These are phyloP conservation scores for Ectemnius cavifrons DNA, from an alignment of 2,888 invertebrate genomes.

Conservation along the genomic window DNA sequence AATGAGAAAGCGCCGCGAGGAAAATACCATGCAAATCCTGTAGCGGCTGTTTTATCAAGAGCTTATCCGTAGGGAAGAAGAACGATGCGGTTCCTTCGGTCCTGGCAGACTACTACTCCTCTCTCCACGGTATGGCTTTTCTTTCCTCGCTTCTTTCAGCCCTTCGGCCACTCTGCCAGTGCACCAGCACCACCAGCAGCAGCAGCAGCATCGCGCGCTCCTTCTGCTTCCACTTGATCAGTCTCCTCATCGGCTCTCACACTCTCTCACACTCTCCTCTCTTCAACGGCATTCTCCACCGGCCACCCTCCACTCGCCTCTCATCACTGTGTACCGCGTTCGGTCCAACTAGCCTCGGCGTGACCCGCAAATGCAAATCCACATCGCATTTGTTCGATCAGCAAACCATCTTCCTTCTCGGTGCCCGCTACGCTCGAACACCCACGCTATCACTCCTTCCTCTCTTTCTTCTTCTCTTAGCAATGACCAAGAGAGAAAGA, in stretches of 20 bases:
- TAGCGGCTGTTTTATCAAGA: constrained; percentile 36
- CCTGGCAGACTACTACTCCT: neutral
- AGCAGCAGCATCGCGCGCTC: neutral
- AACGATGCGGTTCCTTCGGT: constrained; percentile 22
- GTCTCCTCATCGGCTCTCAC: neutral
- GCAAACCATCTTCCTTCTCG: constrained; percentile 26
- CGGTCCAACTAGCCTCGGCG: constrained; percentile 12
- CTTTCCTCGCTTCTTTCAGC: neutral
- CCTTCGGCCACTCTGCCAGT: neutral
- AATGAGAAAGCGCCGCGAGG: constrained; percentile 34
- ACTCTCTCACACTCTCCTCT: neutral
- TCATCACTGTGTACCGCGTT: neutral
- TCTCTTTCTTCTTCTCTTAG: neutral
- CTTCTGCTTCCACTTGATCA: neutral
- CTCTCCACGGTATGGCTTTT: neutral
- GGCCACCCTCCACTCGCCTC: constrained; percentile 25
- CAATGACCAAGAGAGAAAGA: neutral
- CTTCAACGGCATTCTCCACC: constrained; percentile 21
- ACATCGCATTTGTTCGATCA: constrained; percentile 40
- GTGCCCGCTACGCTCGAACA: neutral
- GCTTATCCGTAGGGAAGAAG: constrained; percentile 33
- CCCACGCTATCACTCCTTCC: neutral
- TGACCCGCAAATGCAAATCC: constrained; percentile 47
- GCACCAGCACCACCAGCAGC: too few relatives aligned
- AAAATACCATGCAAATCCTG: constrained; percentile 43